phyloP scores from a whole-genome alignment of 2,113 vertebrate species.

The Clarias magur region DNA sequence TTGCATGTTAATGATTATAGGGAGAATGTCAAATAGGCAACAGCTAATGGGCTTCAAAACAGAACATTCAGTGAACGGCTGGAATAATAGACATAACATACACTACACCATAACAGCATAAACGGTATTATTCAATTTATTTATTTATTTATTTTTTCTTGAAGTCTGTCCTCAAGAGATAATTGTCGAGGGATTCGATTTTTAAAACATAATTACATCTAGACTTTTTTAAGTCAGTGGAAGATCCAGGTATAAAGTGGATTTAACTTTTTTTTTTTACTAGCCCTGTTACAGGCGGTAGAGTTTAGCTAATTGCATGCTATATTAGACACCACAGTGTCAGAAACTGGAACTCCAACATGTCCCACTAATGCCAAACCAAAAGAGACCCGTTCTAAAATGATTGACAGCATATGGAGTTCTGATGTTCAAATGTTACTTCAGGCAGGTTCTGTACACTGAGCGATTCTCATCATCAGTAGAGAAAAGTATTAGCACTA shows the following conservation, averaged over 20 bases:
- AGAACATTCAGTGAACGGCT: neutral
- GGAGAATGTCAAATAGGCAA: slow-evolving; percentile 6
- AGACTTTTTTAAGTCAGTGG: neutral
- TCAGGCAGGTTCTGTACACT: neutral
- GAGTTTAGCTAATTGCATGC: neutral
- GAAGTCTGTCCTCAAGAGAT: neutral
- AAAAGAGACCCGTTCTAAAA: too few species aligned
- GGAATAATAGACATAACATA: slow-evolving; percentile 8
- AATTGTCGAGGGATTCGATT: neutral
- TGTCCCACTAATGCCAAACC: too few species aligned
- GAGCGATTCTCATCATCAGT: neutral
- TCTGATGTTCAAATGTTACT: neutral
- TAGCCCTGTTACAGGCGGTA: neutral
- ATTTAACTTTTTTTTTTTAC: neutral
- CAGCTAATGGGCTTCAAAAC: neutral
- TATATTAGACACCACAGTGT: neutral
- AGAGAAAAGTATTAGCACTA: neutral
- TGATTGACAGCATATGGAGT: neutral
- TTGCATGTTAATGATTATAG: slow-evolving; percentile 37
- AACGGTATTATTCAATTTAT: too few species aligned
- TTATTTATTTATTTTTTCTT: neutral
- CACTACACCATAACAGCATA: neutral
- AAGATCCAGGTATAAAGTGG: neutral
- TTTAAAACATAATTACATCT: neutral
- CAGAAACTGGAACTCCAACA: neutral